phyloP scores from a whole-genome alignment of 23 tunicate genomes.

The Trididemnum miniatum region DNA sequence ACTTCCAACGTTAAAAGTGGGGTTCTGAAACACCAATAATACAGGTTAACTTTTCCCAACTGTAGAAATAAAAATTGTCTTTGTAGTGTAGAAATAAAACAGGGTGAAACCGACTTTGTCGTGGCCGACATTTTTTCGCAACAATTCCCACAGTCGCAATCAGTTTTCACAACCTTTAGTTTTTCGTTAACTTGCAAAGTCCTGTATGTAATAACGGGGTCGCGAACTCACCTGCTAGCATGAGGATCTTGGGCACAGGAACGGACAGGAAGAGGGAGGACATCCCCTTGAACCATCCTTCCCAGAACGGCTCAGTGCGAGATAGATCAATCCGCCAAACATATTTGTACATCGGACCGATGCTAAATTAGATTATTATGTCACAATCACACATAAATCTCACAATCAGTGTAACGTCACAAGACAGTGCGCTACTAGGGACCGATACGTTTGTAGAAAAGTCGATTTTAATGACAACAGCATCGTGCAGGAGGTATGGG shows the following conservation, averaged over 20 bases:
- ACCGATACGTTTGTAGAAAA: neutral
- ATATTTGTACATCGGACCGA: slow-evolving; percentile 1
- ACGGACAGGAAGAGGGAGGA: slow-evolving; percentile 66
- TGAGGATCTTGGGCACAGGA: slow-evolving; percentile 61
- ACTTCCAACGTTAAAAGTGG: neutral
- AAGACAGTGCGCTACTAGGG: neutral
- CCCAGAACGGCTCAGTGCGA: slow-evolving; percentile 78
- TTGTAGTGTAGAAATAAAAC: too few relatives aligned
- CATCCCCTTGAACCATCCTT: slow-evolving; percentile 95
- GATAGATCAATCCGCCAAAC: slow-evolving; percentile 69
- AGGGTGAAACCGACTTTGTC: too few relatives aligned
- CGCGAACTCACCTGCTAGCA: slow-evolving; percentile 92
- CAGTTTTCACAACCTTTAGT: too few relatives aligned
- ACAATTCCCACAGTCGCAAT: too few relatives aligned
- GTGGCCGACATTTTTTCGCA: too few relatives aligned
- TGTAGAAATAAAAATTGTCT: too few relatives aligned
- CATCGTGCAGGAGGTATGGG: too few relatives aligned
- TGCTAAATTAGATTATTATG: neutral
- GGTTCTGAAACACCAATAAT: too few relatives aligned
- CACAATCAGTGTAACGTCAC: neutral
- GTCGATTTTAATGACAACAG: neutral
- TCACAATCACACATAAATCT: neutral
- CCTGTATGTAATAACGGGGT: too few relatives aligned
- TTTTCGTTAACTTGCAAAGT: too few relatives aligned
- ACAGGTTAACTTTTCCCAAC: too few relatives aligned